These are phyloP conservation scores for Theonella swinhoei DNA, from an alignment of 37 sponge, comb jelly and placozoan genomes.

Conservation along the genomic window DNA sequence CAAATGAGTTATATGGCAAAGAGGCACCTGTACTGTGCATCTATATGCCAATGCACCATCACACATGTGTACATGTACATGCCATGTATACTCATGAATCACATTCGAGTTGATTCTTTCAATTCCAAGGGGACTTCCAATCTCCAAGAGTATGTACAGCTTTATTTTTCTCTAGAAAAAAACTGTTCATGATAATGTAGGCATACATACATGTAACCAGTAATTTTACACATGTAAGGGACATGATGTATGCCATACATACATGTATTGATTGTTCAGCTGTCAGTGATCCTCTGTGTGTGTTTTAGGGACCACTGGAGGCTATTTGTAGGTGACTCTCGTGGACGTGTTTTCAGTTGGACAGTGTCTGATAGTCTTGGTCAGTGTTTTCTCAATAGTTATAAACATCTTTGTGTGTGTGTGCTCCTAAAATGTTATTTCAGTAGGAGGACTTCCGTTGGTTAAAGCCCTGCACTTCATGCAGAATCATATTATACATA, in stretches of 20 bases:
- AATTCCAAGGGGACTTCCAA: constrained; percentile 28
- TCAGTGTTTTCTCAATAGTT: neutral
- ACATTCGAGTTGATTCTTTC: neutral
- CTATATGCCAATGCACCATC: neutral
- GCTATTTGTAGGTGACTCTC: constrained; percentile 85
- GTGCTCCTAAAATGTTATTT: no score
- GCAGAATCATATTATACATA: no score
- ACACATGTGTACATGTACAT: no score
- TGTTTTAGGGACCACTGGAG: constrained; percentile 77
- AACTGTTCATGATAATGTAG: no score
- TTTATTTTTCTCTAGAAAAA: no score
- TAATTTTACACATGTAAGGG: no score
- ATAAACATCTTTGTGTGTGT: neutral
- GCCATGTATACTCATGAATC: neutral
- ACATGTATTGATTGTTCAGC: constrained; percentile 6
- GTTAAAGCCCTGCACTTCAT: neutral
- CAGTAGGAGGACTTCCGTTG: neutral
- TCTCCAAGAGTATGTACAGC: no score
- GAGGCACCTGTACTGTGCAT: no score
- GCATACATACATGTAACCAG: no score
- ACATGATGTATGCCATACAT: no score
- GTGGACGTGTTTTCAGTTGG: constrained; percentile 87
- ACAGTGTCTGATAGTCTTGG: constrained; percentile 70
- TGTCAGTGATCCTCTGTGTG: no score
- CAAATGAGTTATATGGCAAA: no score